phyloP scores from a whole-genome alignment of 2,113 vertebrate genomes.

The Rhegmatorhina hoffmannsi region DNA sequence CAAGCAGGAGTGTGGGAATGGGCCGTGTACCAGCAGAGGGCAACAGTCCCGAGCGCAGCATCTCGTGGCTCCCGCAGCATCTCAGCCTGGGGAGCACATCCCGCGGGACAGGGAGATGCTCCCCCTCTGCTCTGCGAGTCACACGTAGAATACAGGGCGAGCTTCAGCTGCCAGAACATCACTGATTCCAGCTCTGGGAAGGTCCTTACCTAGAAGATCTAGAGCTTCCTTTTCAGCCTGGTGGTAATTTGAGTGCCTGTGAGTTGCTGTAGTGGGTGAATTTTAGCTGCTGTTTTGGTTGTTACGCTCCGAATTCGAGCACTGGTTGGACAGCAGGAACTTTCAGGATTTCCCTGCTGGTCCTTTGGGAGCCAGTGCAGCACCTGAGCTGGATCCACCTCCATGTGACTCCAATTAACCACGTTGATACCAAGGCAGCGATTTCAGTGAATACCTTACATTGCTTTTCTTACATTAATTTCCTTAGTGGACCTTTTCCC shows the following conservation, averaged over 20 bases:
- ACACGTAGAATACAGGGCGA: not conserved
- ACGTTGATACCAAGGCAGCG: not conserved
- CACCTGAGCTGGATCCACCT: no score
- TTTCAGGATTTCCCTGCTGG: not conserved
- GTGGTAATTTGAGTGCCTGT: not conserved
- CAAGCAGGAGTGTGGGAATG: not conserved
- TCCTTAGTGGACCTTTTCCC: not conserved
- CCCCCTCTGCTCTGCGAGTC: not conserved
- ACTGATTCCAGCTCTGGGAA: not conserved
- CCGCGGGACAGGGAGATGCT: not conserved
- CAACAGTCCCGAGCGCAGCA: not conserved
- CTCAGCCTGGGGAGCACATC: accelerated
- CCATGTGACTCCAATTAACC: not conserved
- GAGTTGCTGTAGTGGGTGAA: not conserved
- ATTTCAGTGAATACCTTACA: not conserved
- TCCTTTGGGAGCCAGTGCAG: not conserved
- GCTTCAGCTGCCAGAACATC: not conserved
- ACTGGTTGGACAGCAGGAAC: not conserved
- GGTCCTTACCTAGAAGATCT: not conserved
- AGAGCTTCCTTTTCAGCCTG: not conserved
- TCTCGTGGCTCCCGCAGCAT: not conserved
- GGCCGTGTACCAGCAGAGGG: conserved; percentile 46
- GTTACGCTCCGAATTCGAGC: not conserved
- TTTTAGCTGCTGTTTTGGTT: not conserved
- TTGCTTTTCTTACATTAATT: not conserved